These are phyloP conservation scores for Diorhabda carinulata DNA, from an alignment of 1,140 invertebrate genomes.

Conservation along the genomic window DNA sequence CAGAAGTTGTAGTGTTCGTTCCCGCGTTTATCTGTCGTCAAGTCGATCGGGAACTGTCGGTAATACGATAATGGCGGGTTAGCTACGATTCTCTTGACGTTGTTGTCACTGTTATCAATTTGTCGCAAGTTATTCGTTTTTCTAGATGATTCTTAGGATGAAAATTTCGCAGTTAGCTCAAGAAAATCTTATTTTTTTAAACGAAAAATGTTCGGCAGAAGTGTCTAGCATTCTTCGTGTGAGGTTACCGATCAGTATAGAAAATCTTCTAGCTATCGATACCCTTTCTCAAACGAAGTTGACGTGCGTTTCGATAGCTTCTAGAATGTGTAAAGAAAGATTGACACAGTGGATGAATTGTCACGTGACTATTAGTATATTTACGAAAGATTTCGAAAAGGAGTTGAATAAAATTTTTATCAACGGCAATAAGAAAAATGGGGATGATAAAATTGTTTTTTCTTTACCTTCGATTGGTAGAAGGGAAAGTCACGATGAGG, in stretches of 20 bases:
- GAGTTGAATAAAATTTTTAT: constrained; percentile 25
- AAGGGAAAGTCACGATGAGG: constrained; percentile 28
- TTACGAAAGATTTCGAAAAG: constrained; percentile 28
- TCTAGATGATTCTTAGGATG: constrained; percentile 21
- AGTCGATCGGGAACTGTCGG: too few species aligned
- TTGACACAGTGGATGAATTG: constrained; percentile 40
- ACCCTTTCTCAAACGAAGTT: constrained; percentile 31
- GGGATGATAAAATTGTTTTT: constrained; percentile 29
- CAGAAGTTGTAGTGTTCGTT: too few species aligned
- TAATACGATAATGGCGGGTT: too few species aligned
- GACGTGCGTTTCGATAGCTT: constrained; percentile 34
- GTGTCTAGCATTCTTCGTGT: constrained; percentile 20
- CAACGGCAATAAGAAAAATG: constrained; percentile 13
- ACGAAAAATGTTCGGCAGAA: constrained; percentile 18
- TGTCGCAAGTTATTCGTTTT: constrained; percentile 1
- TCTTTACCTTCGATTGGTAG: constrained; percentile 32
- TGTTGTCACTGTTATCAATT: too few species aligned
- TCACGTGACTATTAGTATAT: constrained; percentile 35
- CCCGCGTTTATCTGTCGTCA: too few species aligned
- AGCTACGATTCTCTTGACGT: too few species aligned
- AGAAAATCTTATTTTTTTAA: constrained; percentile 4
- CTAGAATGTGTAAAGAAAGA: constrained; percentile 36
- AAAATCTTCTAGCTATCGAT: constrained; percentile 33
- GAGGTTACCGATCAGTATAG: constrained; percentile 25
- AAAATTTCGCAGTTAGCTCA: constrained; percentile 22